These are phyloP conservation scores for Atherinomorus stipes DNA, from an alignment of 2,113 vertebrate genomes.

Conservation along the genomic window DNA sequence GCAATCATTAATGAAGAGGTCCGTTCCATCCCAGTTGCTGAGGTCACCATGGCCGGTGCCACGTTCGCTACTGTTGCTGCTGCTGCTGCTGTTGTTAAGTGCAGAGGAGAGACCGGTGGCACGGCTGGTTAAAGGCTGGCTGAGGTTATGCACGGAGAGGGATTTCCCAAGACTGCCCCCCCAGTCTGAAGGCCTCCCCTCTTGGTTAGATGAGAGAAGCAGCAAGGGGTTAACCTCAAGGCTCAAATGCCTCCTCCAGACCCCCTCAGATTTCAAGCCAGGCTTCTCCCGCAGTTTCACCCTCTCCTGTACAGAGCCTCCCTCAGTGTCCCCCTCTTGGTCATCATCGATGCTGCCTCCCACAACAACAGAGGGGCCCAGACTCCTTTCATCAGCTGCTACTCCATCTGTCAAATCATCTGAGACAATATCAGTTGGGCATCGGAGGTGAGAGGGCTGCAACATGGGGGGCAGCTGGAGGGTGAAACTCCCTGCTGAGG, in stretches of 20 bases:
- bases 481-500: constrained; percentile 86
- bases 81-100: constrained; percentile 74
- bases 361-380: constrained; percentile 80
- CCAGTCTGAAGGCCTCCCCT: constrained; percentile 68
- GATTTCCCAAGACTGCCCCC: constrained; percentile 88
- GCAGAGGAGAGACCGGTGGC: constrained; percentile 84
- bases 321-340: constrained; percentile 43
- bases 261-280: constrained; percentile 83
- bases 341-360: constrained; percentile 48
- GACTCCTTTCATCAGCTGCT: constrained; percentile 77
- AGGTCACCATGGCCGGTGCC: constrained; percentile 81
- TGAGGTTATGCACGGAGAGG: constrained; percentile 92
- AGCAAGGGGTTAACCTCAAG: constrained; percentile 89
- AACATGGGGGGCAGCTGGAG: constrained; percentile 90
- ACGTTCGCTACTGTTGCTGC: constrained; percentile 87
- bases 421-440: constrained; percentile 83
- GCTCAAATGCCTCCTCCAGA: constrained; percentile 92
- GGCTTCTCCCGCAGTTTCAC: constrained; percentile 83
- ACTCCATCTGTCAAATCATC: constrained; percentile 63
- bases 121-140: constrained; percentile 86
- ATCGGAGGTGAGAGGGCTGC: constrained; percentile 84
- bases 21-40: constrained; percentile 88
- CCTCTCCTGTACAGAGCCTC: constrained; percentile 28
- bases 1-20: constrained; percentile 92
- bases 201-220: constrained; percentile 84